phyloP scores from a whole-genome alignment of 2,113 vertebrate species.

The Equus przewalskii region DNA sequence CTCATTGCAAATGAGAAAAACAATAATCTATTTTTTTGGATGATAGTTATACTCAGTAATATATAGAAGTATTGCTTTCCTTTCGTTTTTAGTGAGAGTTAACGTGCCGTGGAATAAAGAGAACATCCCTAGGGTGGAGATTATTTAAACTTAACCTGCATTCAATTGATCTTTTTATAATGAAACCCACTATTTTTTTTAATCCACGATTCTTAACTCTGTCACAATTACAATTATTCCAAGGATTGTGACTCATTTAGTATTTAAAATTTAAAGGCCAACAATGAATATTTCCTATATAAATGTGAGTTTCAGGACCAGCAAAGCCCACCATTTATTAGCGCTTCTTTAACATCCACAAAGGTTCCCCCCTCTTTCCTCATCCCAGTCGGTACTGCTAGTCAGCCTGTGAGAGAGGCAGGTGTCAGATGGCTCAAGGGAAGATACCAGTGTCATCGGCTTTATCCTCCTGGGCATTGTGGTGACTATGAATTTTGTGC shows the following conservation, averaged over 20 bases:
- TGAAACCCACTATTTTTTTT: neutral
- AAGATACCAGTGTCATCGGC: conserved; percentile 29
- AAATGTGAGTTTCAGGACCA: neutral
- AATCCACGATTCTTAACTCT: neutral
- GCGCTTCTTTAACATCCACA: neutral
- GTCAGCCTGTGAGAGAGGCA: neutral
- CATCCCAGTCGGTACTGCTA: neutral
- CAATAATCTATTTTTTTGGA: neutral
- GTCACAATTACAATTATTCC: neutral
- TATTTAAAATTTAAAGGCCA: conserved; percentile 54
- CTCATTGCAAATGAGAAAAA: conserved; percentile 46
- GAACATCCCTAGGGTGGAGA: conserved; percentile 14
- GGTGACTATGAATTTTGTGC: conserved; percentile 54
- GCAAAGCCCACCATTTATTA: neutral
- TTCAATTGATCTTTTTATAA: conserved; percentile 25
- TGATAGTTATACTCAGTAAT: neutral
- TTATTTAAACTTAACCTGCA: conserved; percentile 33
- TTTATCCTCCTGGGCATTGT: neutral
- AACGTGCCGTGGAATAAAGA: neutral
- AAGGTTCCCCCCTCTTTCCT: neutral
- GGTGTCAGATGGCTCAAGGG: neutral
- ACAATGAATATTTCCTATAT: neutral
- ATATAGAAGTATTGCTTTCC: conserved; percentile 20
- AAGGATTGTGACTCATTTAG: neutral
- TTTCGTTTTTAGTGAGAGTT: conserved; percentile 45